phyloP scores from a whole-genome alignment of 2,888 invertebrate species.

The Phortica magna region DNA sequence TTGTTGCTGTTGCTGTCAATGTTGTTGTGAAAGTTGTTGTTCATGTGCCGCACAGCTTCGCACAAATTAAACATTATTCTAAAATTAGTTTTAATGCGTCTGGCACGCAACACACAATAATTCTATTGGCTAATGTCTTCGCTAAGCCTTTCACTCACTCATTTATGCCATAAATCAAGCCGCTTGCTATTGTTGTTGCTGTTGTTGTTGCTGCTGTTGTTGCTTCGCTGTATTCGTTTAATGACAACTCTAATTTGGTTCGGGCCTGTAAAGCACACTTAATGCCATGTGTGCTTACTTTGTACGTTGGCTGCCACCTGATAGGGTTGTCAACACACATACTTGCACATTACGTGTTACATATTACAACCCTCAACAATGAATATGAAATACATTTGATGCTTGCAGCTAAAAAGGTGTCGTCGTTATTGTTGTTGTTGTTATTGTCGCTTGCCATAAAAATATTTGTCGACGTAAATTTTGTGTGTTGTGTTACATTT shows the following conservation, averaged over 20 bases:
- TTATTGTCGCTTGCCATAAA: slow-evolving; percentile 3
- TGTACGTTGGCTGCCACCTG: background rate
- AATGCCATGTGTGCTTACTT: background rate
- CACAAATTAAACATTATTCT: slow-evolving; percentile 23
- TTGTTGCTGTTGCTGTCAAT: background rate
- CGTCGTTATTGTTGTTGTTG: no score
- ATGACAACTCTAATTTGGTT: background rate
- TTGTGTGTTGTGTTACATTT: background rate
- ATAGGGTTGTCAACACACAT: background rate
- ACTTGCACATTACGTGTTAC: background rate
- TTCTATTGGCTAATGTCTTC: background rate
- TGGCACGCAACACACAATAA: slow-evolving; percentile 18
- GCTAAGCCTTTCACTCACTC: slow-evolving; percentile 16
- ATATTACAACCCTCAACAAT: background rate
- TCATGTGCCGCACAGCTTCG: slow-evolving; percentile 6
- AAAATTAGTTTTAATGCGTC: slow-evolving; percentile 31
- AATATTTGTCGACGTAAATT: slow-evolving; percentile 2
- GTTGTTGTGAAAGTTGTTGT: slow-evolving; percentile 1
- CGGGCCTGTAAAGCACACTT: background rate
- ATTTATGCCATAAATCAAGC: background rate
- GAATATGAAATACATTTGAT: background rate
- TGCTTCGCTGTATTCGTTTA: no score
- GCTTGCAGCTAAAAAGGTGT: slow-evolving; percentile 18
- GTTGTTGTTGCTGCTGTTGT: no score
- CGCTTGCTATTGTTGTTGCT: no score